Percentiles rank a stretch among this genome's conserved stretches.
Evolutionary conservation across 2,888 invertebrate species (phyloP).

Genomic region (Homarus gammarus): DNA sequence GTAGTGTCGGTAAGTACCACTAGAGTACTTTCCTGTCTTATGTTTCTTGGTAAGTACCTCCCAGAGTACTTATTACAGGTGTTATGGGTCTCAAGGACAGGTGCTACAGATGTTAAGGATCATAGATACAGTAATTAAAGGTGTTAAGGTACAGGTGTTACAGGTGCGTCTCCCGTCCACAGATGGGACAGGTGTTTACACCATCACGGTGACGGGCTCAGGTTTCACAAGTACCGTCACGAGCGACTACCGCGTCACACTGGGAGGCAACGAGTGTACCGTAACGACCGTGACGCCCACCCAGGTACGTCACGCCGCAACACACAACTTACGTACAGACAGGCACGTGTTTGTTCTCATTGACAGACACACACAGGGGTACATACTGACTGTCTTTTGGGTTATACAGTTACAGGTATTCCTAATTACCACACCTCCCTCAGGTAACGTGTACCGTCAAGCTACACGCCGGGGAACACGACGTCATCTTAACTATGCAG

Average conservation of each 20-base stretch:
- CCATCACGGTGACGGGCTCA: constrained; percentile 46
- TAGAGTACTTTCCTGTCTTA: neutral
- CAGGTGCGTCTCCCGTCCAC: neutral
- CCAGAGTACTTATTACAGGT: neutral
- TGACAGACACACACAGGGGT: no score
- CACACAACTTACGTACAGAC: no score
- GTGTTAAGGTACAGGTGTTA: no score
- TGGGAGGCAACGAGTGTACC: constrained; percentile 4
- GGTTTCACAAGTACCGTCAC: constrained; percentile 31
- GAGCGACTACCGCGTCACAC: constrained; percentile 21
- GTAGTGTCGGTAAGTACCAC: constrained; percentile 19
- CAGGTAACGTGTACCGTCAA: constrained; percentile 43
- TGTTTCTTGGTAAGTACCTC: neutral
- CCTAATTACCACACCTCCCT: no score
- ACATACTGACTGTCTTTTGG: no score
- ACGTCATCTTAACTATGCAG: constrained; percentile 32
- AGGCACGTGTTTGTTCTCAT: no score
- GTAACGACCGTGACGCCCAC: constrained; percentile 33
- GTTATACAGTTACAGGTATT: neutral
- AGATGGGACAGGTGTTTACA: constrained; percentile 22
- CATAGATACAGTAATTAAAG: neutral
- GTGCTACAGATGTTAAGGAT: neutral
- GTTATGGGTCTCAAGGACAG: neutral
- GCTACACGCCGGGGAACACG: constrained; percentile 31
- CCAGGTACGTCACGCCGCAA: constrained; percentile 29